phyloP scores from a whole-genome alignment of 2,113 vertebrate species.

The Misgurnus anguillicaudatus region DNA sequence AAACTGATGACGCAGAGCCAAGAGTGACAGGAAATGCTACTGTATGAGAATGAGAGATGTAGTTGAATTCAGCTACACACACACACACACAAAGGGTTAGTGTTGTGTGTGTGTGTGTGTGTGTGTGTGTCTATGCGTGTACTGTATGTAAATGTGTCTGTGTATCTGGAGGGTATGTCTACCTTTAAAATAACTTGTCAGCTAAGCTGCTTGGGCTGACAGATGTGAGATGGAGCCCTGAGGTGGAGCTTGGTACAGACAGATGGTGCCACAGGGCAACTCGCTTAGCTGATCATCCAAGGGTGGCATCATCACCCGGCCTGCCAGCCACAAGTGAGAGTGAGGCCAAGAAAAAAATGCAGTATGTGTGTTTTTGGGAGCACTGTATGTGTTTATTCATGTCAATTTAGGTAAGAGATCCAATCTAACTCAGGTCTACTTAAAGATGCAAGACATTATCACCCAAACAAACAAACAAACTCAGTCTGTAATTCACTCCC shows the following conservation, averaged over 20 bases:
- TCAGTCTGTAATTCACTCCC: constrained; percentile 49
- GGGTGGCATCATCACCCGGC: constrained; percentile 51
- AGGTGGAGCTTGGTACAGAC: constrained; percentile 77
- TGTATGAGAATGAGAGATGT: not conserved
- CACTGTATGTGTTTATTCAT: not conserved
- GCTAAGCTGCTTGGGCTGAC: constrained; percentile 71
- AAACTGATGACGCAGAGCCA: not conserved
- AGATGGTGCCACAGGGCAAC: constrained; percentile 81
- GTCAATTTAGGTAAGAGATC: not conserved
- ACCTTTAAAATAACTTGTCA: constrained; percentile 77
- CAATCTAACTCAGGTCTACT: not conserved
- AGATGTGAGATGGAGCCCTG: constrained; percentile 76
- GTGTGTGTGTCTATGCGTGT: constrained; percentile 21
- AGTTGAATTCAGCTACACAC: not conserved
- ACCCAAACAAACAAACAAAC: not conserved
- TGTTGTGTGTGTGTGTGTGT: not conserved
- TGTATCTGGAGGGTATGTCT: constrained; percentile 49
- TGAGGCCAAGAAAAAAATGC: constrained; percentile 37
- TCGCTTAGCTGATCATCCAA: constrained; percentile 65
- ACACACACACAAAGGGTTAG: constrained; percentile 13
- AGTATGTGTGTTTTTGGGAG: not conserved
- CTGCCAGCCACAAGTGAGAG: constrained; percentile 32
- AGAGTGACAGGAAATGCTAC: not conserved
- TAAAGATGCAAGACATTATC: not conserved
- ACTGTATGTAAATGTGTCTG: constrained; percentile 11